Evolutionary conservation across 1,140 invertebrate genomes (phyloP).

Genomic region (Branchinecta lynchi): DNA sequence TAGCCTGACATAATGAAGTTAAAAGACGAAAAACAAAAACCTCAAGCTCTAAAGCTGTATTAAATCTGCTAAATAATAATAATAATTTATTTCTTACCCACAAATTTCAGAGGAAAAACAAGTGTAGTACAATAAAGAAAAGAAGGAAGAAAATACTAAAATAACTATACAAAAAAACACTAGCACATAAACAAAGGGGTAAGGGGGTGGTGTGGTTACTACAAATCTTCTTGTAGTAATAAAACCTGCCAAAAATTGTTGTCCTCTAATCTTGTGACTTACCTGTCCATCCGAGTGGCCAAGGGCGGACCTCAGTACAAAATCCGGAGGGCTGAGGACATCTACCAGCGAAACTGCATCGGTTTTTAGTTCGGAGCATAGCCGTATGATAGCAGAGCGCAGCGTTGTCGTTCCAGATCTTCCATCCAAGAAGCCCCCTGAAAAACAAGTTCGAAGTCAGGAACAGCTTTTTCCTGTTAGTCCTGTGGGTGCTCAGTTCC

Average conservation of each 20-base stretch:
- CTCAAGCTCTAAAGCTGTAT: too few species aligned
- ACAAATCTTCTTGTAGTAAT: background rate
- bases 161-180: background rate
- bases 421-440: conserved; percentile 27
- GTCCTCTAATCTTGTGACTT: conserved; percentile 34
- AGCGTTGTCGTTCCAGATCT: conserved; percentile 28
- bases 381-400: conserved; percentile 43
- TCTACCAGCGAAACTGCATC: conserved; percentile 65
- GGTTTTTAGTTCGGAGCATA: conserved; percentile 46
- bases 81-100: too few species aligned
- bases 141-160: background rate
- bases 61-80: too few species aligned
- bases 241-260: background rate
- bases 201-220: background rate
- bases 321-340: conserved; percentile 72
- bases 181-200: background rate
- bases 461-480: too few species aligned
- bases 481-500: too few species aligned
- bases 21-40: too few species aligned
- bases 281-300: conserved; percentile 66
- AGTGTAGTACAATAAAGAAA: background rate
- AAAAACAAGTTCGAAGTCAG: background rate
- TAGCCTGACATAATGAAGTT: too few species aligned
- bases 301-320: conserved; percentile 58
- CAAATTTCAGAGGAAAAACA: too few species aligned